These are phyloP conservation scores for Diadumene lineata DNA, from an alignment of 92 coral and sea anemone species.

Conservation along the genomic window DNA sequence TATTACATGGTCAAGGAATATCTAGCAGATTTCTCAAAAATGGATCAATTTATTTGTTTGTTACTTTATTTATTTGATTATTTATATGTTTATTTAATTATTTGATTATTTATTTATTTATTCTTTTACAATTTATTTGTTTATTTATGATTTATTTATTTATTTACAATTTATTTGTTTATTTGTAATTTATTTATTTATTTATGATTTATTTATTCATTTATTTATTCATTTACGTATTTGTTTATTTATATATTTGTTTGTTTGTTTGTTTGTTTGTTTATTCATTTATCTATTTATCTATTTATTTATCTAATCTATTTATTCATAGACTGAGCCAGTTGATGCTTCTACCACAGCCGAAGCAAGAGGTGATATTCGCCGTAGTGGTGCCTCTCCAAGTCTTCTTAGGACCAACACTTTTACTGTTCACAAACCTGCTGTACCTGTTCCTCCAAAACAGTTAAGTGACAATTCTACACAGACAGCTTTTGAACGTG, in stretches of 20 bases:
- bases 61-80: too few relatives aligned
- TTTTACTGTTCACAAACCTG: slow-evolving; percentile 35
- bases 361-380: slow-evolving; percentile 19
- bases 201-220: background rate
- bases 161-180: background rate
- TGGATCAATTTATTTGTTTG: too few relatives aligned
- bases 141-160: background rate
- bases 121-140: background rate
- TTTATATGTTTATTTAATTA: background rate
- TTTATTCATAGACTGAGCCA: slow-evolving; percentile 14
- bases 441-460: slow-evolving; percentile 12
- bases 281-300: background rate
- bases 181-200: background rate
- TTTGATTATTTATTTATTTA: background rate
- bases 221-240: background rate
- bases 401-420: slow-evolving; percentile 42
- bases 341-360: slow-evolving; percentile 4
- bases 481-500: slow-evolving; percentile 74
- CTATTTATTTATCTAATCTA: background rate
- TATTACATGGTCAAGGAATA: too few relatives aligned
- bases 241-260: background rate
- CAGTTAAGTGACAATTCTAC: slow-evolving; percentile 54
- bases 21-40: too few relatives aligned
- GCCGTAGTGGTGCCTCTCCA: slow-evolving; percentile 9
- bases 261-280: background rate